Evolutionary conservation across 2,797 vertebrate species (phyloP).

Genomic region (Adelosebastes latens): DNA sequence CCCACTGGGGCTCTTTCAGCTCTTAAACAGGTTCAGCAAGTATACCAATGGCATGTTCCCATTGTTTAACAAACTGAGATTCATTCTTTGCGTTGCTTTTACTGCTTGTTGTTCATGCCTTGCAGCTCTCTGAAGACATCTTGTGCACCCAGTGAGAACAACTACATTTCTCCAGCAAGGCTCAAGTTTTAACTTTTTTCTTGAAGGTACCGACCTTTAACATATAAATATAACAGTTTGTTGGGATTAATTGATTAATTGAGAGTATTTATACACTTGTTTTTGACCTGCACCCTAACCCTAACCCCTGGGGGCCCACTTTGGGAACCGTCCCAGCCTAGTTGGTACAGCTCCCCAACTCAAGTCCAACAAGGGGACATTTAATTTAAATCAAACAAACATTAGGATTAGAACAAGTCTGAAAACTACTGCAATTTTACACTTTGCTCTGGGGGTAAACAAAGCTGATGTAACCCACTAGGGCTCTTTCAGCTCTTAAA

Average conservation of each 20-base stretch:
- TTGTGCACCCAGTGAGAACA: too few relatives aligned
- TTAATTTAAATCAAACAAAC: not conserved
- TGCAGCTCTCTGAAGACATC: not conserved
- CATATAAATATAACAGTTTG: not conserved
- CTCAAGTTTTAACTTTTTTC: not conserved
- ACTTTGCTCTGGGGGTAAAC: not conserved
- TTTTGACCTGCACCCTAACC: not conserved
- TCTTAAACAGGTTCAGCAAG: not conserved
- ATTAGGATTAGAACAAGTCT: not conserved
- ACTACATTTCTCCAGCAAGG: too few relatives aligned
- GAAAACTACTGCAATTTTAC: not conserved
- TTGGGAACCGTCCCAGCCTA: too few relatives aligned
- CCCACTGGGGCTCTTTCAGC: not conserved
- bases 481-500: not conserved
- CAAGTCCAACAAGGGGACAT: not conserved
- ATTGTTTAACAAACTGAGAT: too few relatives aligned
- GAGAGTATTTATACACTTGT: not conserved
- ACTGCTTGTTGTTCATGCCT: not conserved
- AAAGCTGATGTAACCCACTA: not conserved
- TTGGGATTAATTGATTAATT: not conserved
- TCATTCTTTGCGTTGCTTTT: not conserved
- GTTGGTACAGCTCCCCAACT: not conserved
- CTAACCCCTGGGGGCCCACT: not conserved
- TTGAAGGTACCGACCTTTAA: not conserved
- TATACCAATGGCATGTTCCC: not conserved